These are phyloP conservation scores for Craniophora ligustri DNA, from an alignment of 2,888 invertebrate species.

Conservation along the genomic window DNA sequence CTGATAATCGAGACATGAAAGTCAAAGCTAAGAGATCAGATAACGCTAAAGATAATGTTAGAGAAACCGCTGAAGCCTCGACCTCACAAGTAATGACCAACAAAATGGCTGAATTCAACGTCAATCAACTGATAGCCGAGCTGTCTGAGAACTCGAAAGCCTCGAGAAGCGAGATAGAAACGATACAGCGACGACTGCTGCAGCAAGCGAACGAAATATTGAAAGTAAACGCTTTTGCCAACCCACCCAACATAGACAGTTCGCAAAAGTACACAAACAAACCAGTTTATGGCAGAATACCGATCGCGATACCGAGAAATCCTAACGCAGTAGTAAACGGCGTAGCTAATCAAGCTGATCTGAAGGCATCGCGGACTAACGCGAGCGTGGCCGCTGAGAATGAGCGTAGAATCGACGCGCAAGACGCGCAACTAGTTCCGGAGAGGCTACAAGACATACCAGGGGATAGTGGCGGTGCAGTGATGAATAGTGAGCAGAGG, in stretches of 20 bases:
- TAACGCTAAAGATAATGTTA: conserved; percentile 58
- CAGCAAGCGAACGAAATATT: conserved; percentile 85
- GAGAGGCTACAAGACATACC: conserved; percentile 80
- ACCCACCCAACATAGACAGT: conserved; percentile 75
- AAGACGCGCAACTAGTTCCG: conserved; percentile 82
- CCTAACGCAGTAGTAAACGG: conserved; percentile 55
- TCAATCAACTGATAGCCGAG: conserved; percentile 82
- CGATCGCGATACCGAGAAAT: conserved; percentile 69
- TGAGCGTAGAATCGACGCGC: conserved; percentile 63
- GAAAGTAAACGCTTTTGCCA: conserved; percentile 83
- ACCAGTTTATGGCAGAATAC: conserved; percentile 77
- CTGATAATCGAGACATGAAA: conserved; percentile 77
- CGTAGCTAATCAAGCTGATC: conserved; percentile 60
- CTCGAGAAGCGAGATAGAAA: conserved; percentile 82
- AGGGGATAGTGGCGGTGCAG: conserved; percentile 69
- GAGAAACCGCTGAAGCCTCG: conserved; percentile 52
- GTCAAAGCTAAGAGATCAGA: conserved; percentile 68
- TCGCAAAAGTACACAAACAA: conserved; percentile 75
- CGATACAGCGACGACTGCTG: conserved; percentile 79
- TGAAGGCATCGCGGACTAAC: conserved; percentile 60
- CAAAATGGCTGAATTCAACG: conserved; percentile 78
- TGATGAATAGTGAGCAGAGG: conserved; percentile 79
- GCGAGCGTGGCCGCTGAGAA: conserved; percentile 52
- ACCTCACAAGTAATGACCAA: conserved; percentile 56
- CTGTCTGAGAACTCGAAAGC: conserved; percentile 82